Conservation (phyloP, 2,113 vertebrate species). For the Tupaia tana region DNA sequence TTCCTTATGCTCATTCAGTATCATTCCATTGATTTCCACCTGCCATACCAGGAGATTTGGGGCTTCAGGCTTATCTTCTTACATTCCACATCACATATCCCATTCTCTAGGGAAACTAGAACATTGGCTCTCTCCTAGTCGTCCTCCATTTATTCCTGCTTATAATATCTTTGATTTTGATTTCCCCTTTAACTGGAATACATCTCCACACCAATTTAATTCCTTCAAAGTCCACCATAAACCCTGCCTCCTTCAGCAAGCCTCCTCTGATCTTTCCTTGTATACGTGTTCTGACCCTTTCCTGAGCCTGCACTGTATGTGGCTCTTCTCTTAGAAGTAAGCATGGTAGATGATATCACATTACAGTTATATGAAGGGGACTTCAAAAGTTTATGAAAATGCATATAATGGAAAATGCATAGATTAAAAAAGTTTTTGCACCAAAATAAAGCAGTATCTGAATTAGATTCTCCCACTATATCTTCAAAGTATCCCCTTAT, state of each 20-base stretch:
- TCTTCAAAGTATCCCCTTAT: too few species aligned
- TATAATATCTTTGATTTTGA: background rate
- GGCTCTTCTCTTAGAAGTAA: background rate
- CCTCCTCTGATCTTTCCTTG: background rate
- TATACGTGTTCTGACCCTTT: background rate
- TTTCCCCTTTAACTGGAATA: background rate
- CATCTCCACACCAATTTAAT: background rate
- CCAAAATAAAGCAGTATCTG: too few species aligned
- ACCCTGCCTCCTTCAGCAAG: background rate
- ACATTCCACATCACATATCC: background rate
- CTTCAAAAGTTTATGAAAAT: too few species aligned
- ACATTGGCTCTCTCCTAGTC: background rate
- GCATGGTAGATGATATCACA: background rate
- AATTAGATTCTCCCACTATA: too few species aligned
- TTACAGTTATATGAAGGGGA: background rate
- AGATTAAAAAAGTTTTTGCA: too few species aligned
- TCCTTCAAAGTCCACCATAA: slow-evolving; percentile 33
- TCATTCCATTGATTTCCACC: background rate
- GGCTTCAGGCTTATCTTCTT: background rate
- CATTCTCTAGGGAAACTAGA: background rate
- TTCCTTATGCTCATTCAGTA: background rate
- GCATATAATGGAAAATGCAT: too few species aligned
- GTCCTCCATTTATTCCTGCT: background rate
- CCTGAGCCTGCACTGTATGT: background rate
- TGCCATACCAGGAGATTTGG: background rate